Percentiles rank a stretch among this genome's conserved stretches.
Evolutionary conservation across 2,888 invertebrate genomes (phyloP).

Genomic region (Dolomedes plantarius): DNA sequence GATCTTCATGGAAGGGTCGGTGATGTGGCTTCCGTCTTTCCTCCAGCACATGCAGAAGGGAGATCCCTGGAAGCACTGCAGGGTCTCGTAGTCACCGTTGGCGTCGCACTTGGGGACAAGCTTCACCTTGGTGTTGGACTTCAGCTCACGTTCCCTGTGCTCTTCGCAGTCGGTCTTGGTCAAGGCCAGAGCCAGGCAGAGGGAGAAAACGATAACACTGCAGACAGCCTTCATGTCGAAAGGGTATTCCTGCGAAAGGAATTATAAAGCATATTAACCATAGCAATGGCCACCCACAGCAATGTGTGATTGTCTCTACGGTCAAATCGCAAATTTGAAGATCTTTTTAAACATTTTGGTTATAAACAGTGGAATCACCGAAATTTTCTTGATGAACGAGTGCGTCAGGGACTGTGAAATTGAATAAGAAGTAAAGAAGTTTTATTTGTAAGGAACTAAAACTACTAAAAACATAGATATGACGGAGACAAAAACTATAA

Average conservation of each 20-base stretch:
- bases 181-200: slow-evolving; percentile 6
- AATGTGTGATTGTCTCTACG: no score
- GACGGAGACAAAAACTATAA: no score
- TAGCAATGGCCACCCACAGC: no score
- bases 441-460: no score
- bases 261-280: no score
- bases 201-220: not conserved
- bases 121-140: slow-evolving; percentile 42
- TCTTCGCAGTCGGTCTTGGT: slow-evolving; percentile 37
- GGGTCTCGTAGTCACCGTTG: slow-evolving; percentile 56
- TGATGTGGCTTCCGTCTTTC: slow-evolving; percentile 47
- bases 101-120: slow-evolving; percentile 44
- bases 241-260: not conserved
- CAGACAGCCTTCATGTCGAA: not conserved
- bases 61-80: slow-evolving; percentile 49
- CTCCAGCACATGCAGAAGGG: slow-evolving; percentile 67
- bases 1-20: slow-evolving; percentile 33
- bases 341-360: no score
- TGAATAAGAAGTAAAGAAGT: no score
- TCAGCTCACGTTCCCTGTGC: slow-evolving; percentile 35
- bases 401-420: no score
- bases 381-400: no score
- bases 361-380: no score
- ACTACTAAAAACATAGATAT: no score
- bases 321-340: no score